These are phyloP conservation scores for Pocillopora meandrina DNA, from an alignment of 92 coral and sea anemone genomes.

Conservation along the genomic window DNA sequence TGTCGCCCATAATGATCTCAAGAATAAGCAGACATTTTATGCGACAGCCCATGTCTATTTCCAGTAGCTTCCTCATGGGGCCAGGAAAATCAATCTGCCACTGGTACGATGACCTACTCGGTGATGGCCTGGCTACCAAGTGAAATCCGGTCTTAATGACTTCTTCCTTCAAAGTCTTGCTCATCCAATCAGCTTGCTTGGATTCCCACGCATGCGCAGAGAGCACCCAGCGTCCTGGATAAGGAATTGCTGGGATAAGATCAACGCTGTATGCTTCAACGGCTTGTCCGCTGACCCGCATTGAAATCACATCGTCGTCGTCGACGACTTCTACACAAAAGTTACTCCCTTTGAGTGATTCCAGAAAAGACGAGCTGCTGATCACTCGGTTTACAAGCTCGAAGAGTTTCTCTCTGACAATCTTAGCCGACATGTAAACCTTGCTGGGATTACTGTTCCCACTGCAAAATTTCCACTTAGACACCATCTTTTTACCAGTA, in stretches of 20 bases:
- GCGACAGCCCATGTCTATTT: conserved; percentile 54
- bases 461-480: conserved; percentile 56
- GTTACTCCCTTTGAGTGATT: conserved; percentile 1
- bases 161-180: conserved; percentile 55
- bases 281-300: conserved; percentile 48
- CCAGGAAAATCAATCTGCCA: conserved; percentile 71
- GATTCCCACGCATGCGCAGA: conserved; percentile 80
- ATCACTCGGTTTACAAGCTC: conserved; percentile 46
- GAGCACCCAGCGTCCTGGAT: conserved; percentile 65
- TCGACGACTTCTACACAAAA: conserved; percentile 33
- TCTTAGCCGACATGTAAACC: conserved; percentile 65
- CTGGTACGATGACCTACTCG: conserved; percentile 72
- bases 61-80: conserved; percentile 56
- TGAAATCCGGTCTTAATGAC: conserved; percentile 54
- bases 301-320: conserved; percentile 47
- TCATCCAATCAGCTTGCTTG: conserved; percentile 70
- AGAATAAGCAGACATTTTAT: conserved; percentile 61
- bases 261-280: conserved; percentile 35
- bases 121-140: conserved; percentile 59
- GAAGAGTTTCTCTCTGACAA: conserved; percentile 53
- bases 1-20: conserved; percentile 50
- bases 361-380: neutral
- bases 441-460: conserved; percentile 73
- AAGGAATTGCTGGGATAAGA: conserved; percentile 72
- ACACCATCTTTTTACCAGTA: conserved; percentile 39